phyloP scores from a whole-genome alignment of 2,888 invertebrate genomes.

The Cremastobaeus sp. region DNA sequence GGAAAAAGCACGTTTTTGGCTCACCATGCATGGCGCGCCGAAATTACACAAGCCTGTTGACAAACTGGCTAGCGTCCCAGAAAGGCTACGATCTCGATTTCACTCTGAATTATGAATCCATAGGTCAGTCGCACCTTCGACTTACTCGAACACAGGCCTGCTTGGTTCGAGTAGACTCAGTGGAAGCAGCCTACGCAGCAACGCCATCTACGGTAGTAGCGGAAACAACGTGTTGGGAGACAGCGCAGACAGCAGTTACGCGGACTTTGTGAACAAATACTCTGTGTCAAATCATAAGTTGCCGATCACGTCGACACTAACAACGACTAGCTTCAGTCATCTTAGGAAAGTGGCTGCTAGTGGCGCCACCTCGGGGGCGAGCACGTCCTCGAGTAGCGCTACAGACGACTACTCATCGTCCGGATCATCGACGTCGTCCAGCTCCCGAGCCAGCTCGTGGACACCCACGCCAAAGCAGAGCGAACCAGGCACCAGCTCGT shows the following conservation, averaged over 20 bases:
- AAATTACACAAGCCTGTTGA: constrained; percentile 14
- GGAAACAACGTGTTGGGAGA: constrained; percentile 54
- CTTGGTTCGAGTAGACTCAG: constrained; percentile 52
- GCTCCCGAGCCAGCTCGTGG: constrained; percentile 61
- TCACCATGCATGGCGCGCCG: not conserved
- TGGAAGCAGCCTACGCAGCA: constrained; percentile 12
- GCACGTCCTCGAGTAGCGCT: constrained; percentile 49
- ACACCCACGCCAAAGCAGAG: constrained; percentile 63
- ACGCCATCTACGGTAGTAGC: constrained; percentile 31
- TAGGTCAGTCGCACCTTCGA: constrained; percentile 74
- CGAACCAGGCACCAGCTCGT: constrained; percentile 68
- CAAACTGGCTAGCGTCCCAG: constrained; percentile 71
- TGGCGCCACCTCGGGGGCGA: constrained; percentile 65
- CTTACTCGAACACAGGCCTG: constrained; percentile 69
- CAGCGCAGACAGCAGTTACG: constrained; percentile 71
- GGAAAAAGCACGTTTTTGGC: constrained; percentile 12
- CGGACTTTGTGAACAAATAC: constrained; percentile 84
- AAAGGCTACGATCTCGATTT: constrained; percentile 44
- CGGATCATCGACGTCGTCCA: constrained; percentile 64
- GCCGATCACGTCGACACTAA: constrained; percentile 36
- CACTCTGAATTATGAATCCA: constrained; percentile 62
- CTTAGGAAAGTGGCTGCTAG: constrained; percentile 35
- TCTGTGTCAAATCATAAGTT: constrained; percentile 88
- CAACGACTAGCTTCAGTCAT: constrained; percentile 24
- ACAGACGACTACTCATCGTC: constrained; percentile 61